Evolutionary conservation across 2,888 invertebrate species (phyloP), one percentile per base, ranked within the genome.

Genomic region (Hypomecis punctinalis): DNA sequence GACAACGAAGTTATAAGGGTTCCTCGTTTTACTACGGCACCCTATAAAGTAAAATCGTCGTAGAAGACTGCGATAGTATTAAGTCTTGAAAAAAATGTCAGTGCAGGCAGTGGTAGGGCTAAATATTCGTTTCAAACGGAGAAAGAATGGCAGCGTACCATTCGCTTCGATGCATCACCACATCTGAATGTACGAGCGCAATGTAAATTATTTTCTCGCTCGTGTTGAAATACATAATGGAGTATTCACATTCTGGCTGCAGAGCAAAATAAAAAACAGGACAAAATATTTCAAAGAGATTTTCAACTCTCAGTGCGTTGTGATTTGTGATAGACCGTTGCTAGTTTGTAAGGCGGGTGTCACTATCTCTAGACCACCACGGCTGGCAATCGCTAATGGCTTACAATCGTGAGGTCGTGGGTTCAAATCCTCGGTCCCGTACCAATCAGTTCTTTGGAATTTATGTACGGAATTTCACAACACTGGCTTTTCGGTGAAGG

Each of bases 161-260:
- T 59, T 62, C 62, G 61, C 62, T 52, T 61, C 58, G 52, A 42
- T 65, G 68, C 61, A 67, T 66, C 62, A 36, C 61, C 37, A 54
- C 68, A 56, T 61, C 58, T 62, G 66, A 65, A 69, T 63, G 59
- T 55, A 59, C 57, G 66, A 62, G 70, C 52, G 60, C 62, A 55
- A 66, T 68, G 68, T 70, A 68, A 66, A 68, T 68, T 63, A 67
- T 63, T 65, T 62, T 62, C 64, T 52, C 70, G 52, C 56, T 64
- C 58, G 43, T 59, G 60, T 51, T 68, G 59, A 62, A 52, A 67
- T 66, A 65, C 49, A 69, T 65, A 67, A 69, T 67, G 58, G 55
- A 54, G 47, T 37, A 56, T 66, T 55, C 62, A 62, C 55, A 59
- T 48, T 45, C 48, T 53, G 42, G 48, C 42, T 45, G 39, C 47